Base-by-base conservation (phyloP, 2,888 invertebrate genomes). In the Hyposoter dolosus region DNA sequence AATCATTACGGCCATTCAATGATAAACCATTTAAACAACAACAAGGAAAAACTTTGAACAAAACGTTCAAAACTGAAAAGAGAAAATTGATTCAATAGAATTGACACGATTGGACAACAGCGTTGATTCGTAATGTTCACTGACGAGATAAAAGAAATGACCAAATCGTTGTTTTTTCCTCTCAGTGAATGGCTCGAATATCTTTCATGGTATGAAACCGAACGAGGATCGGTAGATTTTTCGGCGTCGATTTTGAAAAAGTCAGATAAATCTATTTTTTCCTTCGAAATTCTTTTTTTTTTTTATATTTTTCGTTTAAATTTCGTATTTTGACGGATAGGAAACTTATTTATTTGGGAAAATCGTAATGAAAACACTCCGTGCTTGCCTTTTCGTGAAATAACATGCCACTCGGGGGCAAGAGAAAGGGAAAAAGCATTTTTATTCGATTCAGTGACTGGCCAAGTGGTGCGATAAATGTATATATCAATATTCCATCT, bases 401-500 rank as follows among this genome's bases (percentile, higher is more conserved):
- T 43, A 68, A 43, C 68, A 43, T 12, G 23, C 68, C 45, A 68
- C 35, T 66, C 28, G 35, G n/a, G 10, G 35, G 35, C 23, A 60
- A 19, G 19, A 32, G 40, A 43, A 60, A 43, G 45, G n/a, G 50
- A 50, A 75, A 32, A 69, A 50, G 40, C 40, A 72, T 19, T 69
- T 50, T 60, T 78, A 69, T 45, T 32, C 43, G 47, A 69, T 69
- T 35, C 19, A 50, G 19, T 19, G 35, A 40, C 40, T n/a, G 10
- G n/a, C 28, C 63, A 47, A 65, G 43, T 23, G 65, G 47, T 9
- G 65, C 15, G 9, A 65, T 50, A 65, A 75, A 56, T 56, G 10
- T 40, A 40, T 23, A 45, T 68, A 68, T 82, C 66, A 17, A 66
- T 66, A 23, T 56, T 69, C 45, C 35, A 69, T 60, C 15, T 60